A percentile compares a stretch with the other conserved stretches of the same genome.
These are phyloP conservation scores for Sigmodon hispidus DNA, from an alignment of 2,113 vertebrate genomes.

Conservation along the genomic window DNA sequence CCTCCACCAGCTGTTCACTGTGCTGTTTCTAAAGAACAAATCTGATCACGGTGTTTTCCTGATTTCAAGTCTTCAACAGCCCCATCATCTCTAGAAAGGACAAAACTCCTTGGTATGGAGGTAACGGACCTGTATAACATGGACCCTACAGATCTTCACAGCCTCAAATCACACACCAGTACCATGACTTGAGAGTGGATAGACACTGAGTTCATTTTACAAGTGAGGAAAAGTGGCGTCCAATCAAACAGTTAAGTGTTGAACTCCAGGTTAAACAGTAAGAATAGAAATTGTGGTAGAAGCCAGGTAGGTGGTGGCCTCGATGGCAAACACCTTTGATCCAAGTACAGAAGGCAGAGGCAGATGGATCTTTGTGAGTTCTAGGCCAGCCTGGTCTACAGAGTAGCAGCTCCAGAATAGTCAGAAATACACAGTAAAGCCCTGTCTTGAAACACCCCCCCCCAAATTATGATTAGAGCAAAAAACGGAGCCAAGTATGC, in stretches of 20 bases:
- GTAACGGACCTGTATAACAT: neutral
- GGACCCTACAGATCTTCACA: neutral
- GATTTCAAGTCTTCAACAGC: neutral
- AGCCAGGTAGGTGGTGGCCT: neutral
- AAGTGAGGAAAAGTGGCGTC: neutral
- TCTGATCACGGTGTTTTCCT: neutral
- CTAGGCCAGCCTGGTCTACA: neutral
- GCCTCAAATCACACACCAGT: neutral
- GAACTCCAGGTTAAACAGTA: neutral
- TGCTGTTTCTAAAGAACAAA: neutral
- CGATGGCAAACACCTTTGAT: neutral
- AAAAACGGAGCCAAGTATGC: neutral
- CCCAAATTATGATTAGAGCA: neutral
- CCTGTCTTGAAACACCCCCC: neutral
- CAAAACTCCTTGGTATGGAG: too few relatives aligned
- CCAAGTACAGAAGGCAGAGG: neutral
- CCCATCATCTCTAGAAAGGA: neutral
- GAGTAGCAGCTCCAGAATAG: neutral
- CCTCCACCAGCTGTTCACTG: neutral
- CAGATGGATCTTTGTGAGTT: neutral
- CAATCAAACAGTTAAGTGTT: neutral
- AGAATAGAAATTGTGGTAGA: neutral
- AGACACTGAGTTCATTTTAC: neutral
- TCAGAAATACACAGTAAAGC: neutral
- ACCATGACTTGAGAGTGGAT: neutral